Base-by-base conservation (phyloP, 2,888 invertebrate species). In the Gastrophysa polygoni region DNA sequence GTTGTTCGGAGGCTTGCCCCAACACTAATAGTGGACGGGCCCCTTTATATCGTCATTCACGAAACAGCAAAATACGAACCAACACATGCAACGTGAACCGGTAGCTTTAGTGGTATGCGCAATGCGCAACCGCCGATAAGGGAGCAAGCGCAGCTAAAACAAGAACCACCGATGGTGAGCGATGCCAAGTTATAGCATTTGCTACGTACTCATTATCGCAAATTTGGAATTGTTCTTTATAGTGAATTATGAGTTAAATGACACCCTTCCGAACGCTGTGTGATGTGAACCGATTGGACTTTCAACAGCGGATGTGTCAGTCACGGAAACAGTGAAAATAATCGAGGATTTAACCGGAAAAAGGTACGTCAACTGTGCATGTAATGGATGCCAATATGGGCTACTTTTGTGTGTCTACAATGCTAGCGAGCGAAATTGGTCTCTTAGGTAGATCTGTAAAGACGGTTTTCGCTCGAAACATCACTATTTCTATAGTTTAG, bases 351-450 rank as follows among this genome's bases (percentile, higher is more conserved):
- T 57, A 18, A 18, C 20, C 57, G 48, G 57, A 71, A 75, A 76
- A 76, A 77, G 77, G 79, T 80, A 77, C 69, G 77, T 73, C 67
- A 72, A 71, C 61, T 70, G 56, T 67, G 57, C 48, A 55, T 75
- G 73, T 73, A 80, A 79, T 80, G 77, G 77, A 79, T 77, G 78
- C 74, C 78, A 77, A 80, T 82, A 82, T 74, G 78, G 82, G 74
- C 79, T 73, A 82, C 76, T 78, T 80, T 82, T 80, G 80, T 80
- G 63, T 81, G 78, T 44, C 74, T 71, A 74, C 67, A 63, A 61
- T 61, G 58, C 66, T 72, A 70, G 65, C 76, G 73, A 75, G 80
- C 80, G 80, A 81, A 78, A 75, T 73, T 81, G 80, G 78, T 75
- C 81, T 78, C 77, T 80, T 79, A 72, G 69, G 78, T 71, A 70